phyloP scores from a whole-genome alignment of 1,140 invertebrate species.

The Nephila pilipes region DNA sequence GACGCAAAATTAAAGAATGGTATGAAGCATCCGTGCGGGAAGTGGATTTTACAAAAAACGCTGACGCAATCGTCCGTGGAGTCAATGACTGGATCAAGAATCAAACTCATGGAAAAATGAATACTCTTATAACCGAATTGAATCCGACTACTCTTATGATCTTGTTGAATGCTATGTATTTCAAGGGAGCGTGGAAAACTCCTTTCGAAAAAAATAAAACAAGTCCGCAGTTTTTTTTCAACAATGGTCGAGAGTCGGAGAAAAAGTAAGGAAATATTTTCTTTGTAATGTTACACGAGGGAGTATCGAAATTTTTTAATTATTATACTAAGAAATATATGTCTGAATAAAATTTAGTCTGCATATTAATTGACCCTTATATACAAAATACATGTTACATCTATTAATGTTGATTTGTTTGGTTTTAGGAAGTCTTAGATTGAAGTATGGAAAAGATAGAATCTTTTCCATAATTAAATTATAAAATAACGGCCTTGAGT shows the following conservation, averaged over 20 bases:
- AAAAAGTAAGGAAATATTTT: too few relatives aligned
- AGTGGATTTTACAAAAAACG: slow-evolving; percentile 68
- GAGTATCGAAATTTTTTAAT: too few relatives aligned
- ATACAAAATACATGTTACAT: too few relatives aligned
- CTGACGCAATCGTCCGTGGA: neutral
- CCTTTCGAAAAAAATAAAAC: slow-evolving; percentile 77
- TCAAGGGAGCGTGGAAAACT: slow-evolving; percentile 79
- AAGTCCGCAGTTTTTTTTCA: slow-evolving; percentile 70
- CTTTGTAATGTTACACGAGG: too few relatives aligned
- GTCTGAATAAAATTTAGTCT: too few relatives aligned
- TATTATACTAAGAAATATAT: too few relatives aligned
- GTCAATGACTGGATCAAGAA: slow-evolving; percentile 78
- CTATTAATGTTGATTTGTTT: too few relatives aligned
- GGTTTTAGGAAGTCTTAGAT: too few relatives aligned
- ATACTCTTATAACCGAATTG: slow-evolving; percentile 77
- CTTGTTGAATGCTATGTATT: slow-evolving; percentile 80
- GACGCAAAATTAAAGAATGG: neutral
- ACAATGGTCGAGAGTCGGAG: slow-evolving; percentile 13
- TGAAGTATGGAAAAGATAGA: too few relatives aligned
- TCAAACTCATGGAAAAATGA: slow-evolving; percentile 79
- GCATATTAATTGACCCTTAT: too few relatives aligned
- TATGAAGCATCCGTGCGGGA: neutral
- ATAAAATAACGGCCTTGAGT: too few relatives aligned
- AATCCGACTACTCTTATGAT: slow-evolving; percentile 77
- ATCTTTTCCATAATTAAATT: too few relatives aligned